Evolutionary conservation across 2,797 vertebrate species (phyloP).

Genomic region (Falco concolor): DNA sequence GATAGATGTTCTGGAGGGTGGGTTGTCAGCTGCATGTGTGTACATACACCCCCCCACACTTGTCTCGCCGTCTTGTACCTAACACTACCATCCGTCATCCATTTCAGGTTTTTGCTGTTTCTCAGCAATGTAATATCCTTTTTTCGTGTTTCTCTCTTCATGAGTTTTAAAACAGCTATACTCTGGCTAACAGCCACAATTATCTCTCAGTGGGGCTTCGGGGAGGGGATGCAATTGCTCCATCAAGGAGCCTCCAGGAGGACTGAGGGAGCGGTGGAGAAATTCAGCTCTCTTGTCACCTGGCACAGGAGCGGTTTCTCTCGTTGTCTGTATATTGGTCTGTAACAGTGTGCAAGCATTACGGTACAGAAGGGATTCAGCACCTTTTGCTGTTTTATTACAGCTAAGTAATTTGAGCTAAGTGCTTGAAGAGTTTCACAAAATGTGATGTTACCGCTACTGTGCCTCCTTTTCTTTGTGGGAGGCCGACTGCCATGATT

Average conservation of each 20-base stretch:
- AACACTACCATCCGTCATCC: background rate
- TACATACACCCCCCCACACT: accelerated
- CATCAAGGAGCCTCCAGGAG: background rate
- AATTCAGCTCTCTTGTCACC: background rate
- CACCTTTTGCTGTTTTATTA: background rate
- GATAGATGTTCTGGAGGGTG: background rate
- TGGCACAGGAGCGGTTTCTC: background rate
- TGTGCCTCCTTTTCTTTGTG: background rate
- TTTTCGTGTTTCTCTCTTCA: background rate
- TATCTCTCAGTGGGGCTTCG: background rate
- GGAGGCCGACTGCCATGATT: background rate
- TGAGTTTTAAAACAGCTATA: background rate
- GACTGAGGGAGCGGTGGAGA: background rate
- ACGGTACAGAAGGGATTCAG: background rate
- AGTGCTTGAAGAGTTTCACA: background rate
- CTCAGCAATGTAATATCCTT: background rate
- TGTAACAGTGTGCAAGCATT: background rate
- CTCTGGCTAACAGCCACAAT: background rate
- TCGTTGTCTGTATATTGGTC: background rate
- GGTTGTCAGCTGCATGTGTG: accelerated
- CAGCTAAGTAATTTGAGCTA: background rate
- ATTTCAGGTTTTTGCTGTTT: background rate
- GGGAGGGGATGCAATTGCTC: background rate
- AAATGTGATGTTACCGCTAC: background rate
- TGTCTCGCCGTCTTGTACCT: background rate